A percentile compares a stretch with the other conserved stretches of the same genome.
Evolutionary conservation across 2,888 invertebrate species (phyloP).

Genomic region (Lasioglossum lativentre): DNA sequence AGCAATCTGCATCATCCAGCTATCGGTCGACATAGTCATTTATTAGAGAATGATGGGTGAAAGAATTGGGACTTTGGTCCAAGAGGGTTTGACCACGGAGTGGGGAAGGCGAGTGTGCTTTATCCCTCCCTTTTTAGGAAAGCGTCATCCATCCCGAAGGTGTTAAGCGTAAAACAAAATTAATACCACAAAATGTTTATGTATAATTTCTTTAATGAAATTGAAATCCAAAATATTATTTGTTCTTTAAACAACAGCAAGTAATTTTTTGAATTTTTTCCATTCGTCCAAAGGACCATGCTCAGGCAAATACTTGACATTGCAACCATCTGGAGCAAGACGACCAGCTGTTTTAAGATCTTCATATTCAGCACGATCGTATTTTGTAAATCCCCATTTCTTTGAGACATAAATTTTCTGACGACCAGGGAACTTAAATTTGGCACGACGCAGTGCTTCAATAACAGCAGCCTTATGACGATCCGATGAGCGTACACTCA

Average conservation of each 20-base stretch:
- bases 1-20: no score
- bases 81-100: no score
- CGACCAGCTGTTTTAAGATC: conserved; percentile 92
- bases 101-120: no score
- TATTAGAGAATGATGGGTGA: no score
- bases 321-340: conserved; percentile 96
- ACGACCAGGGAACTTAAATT: conserved; percentile 99
- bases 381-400: conserved; percentile 99
- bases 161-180: not conserved
- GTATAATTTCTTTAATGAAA: conserved; percentile 69
- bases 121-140: no score
- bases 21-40: no score
- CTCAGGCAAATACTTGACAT: conserved; percentile 96
- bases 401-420: conserved; percentile 99
- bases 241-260: conserved; percentile 83
- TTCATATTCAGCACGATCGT: conserved; percentile 96
- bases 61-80: no score
- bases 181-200: conserved; percentile 14
- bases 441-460: conserved; percentile 99
- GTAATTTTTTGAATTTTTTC: conserved; percentile 92
- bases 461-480: conserved; percentile 98
- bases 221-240: conserved; percentile 45
- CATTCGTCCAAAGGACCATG: conserved; percentile 97
- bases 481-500: conserved; percentile 98
- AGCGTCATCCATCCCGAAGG: not conserved